Conservation (phyloP, 2,888 invertebrate species). For the Himalopsyche anomala region DNA sequence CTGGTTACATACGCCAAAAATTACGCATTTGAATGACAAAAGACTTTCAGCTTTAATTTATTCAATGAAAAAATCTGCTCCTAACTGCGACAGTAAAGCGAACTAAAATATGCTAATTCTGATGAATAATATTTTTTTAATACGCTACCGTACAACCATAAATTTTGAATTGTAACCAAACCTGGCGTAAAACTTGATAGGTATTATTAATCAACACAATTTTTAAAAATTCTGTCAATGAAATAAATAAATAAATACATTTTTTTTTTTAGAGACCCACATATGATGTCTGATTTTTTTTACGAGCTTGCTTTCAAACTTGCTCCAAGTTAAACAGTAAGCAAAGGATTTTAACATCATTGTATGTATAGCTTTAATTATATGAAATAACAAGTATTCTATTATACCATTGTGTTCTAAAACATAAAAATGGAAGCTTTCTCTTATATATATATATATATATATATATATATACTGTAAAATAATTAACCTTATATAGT, state of each 20-base stretch:
- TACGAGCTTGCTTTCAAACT: no score
- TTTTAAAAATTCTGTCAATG: not conserved
- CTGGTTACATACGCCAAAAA: constrained; percentile 24
- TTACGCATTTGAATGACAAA: constrained; percentile 33
- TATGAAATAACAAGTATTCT: no score
- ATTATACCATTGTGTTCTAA: no score
- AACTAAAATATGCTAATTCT: not conserved
- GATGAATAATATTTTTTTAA: constrained; percentile 38
- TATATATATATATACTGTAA: no score
- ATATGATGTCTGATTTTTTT: no score
- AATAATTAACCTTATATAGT: no score
- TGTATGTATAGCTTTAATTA: no score
- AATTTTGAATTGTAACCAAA: constrained; percentile 7
- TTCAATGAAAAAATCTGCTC: not conserved
- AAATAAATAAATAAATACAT: not conserved
- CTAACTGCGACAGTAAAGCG: not conserved
- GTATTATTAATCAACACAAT: constrained; percentile 22
- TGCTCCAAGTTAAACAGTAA: no score
- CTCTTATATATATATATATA: no score
- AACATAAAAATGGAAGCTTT: no score
- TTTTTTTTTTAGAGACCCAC: no score
- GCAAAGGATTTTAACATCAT: no score
- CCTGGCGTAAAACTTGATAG: not conserved
- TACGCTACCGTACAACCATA: constrained; percentile 37
- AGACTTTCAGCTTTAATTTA: not conserved